Evolutionary conservation across 1,140 invertebrate genomes (phyloP), one percentile per base, ranked within the genome.

Genomic region (Diabrotica virgifera): DNA sequence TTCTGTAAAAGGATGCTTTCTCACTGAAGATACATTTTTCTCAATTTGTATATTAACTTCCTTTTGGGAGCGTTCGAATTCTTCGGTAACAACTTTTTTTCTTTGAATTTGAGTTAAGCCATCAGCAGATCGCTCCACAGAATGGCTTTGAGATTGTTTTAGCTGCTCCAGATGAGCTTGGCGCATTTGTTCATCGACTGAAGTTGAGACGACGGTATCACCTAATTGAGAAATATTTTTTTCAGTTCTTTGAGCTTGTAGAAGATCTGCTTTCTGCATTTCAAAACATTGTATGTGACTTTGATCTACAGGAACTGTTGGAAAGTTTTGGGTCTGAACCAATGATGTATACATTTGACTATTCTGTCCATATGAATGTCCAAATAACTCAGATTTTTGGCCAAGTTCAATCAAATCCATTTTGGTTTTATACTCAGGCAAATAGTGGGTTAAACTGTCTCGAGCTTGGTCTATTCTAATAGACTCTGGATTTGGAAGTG

Each of bases 31-130:
- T 72, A 77, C 71, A 75, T 73, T 77, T 74, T 79, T 83, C 69
- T 82, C 79, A 35, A 87, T 86, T 77, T 87, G 83, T 57, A 87
- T 80, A 46, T 82, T 81, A 77, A 84, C 85, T 59, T 85, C 84
- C 37, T 84, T 85, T 73, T 86, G 84, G 14, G 81, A 82, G 40
- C 81, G 80, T 76, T 87, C 85, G 70, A 80, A 87, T 74, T 87
- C 85, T 78, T 88, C 85, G 68, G 82, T 86, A 5, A 86, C 84
- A 70, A 82, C 83, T 73, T 80, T 84, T n/a, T 82, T 84, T 8
- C 83, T 81, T 68, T 87, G 84, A 36, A 87, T 81, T 59, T 84
- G 85, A 6, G 80, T 83, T 60, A 79, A 79, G 24, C 84, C 85
- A 70, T 83, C 79, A 69, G 85, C 81, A 40, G 78, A 79, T 8